These are phyloP conservation scores for Ophiodon elongatus DNA, from an alignment of 2,113 vertebrate genomes.

Conservation along the genomic window DNA sequence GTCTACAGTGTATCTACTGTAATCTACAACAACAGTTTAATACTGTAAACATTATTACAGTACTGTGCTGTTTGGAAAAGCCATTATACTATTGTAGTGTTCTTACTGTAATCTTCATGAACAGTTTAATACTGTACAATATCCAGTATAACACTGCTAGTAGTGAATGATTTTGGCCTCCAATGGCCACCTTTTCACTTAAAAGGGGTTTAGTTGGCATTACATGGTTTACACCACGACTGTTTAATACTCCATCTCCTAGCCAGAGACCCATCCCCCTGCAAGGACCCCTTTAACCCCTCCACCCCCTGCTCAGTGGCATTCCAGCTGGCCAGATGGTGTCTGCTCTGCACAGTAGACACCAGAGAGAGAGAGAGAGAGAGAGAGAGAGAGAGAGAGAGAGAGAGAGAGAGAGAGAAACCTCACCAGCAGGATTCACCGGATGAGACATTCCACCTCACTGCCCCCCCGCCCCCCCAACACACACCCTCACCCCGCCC, in stretches of 20 bases:
- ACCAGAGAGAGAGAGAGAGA: constrained; percentile 41
- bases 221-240: constrained; percentile 55
- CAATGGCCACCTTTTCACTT: not conserved
- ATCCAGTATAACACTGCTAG: not conserved
- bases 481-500: not conserved
- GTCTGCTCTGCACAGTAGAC: constrained; percentile 68
- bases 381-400: constrained; percentile 43
- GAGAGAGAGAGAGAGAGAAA: constrained; percentile 41
- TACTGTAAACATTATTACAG: not conserved
- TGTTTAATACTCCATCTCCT: constrained; percentile 53
- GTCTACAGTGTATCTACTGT: not conserved
- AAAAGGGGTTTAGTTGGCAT: constrained; percentile 17
- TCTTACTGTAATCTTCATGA: too few species aligned
- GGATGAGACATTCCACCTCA: constrained; percentile 58
- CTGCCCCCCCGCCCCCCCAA: not conserved
- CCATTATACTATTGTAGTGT: not conserved
- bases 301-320: constrained; percentile 58
- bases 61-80: not conserved
- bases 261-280: constrained; percentile 64
- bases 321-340: constrained; percentile 81
- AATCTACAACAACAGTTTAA: not conserved
- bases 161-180: not conserved
- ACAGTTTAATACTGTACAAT: not conserved
- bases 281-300: constrained; percentile 48
- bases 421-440: constrained; percentile 58